Evolutionary conservation across 2,113 vertebrate genomes (phyloP), one percentile per base, ranked within the genome.

Genomic region (Spheniscus mendiculus): DNA sequence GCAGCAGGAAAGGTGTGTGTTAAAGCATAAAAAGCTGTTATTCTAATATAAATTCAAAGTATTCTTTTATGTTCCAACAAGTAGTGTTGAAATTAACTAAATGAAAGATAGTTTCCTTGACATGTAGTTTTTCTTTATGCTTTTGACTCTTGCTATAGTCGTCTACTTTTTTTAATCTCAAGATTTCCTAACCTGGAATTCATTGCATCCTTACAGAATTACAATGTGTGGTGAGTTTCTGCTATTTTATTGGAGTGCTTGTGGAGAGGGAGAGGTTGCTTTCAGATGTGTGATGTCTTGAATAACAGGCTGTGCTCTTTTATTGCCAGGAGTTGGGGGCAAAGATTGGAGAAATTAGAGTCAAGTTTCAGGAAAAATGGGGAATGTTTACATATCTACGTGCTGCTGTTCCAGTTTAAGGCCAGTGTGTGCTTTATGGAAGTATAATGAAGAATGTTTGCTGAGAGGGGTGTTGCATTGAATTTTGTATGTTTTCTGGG

Each of bases 1-100:
- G 98, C 98, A 65, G 97, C 98, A 82, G 99, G 99, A 90, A 99
- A 99, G 99, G 99, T 99, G 81, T 77, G 98, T 83, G 10, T 85
- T 85, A 70, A 93, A 93, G 47, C 18, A 25, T 59, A 38, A 44
- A 63, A 50, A 2, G 10, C 3, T 30, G 4, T 62, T 92, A 17
- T 10, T 83, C 5, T 50, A 25, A 67, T 67, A 17, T 3, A 67
- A 90, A 80, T 34, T 71, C 10, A 17, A 78, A 87, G 7, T 61
- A 22, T 50, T 93, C 5, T 79, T 62, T 52, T 34, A 19, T 6
- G 5, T 30, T 94, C 3, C 42, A 70, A 5, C 38, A 71, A 18
- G 12, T 47, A 50, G 15, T 62, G 19, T 62, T 45, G 45, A 81
- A 79, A 27, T 56, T 0, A 0, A 10, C 13, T 72, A 44, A 79